These are phyloP conservation scores for Scrobipalpa atriplicella DNA, from an alignment of 2,888 invertebrate genomes.

Conservation along the genomic window DNA sequence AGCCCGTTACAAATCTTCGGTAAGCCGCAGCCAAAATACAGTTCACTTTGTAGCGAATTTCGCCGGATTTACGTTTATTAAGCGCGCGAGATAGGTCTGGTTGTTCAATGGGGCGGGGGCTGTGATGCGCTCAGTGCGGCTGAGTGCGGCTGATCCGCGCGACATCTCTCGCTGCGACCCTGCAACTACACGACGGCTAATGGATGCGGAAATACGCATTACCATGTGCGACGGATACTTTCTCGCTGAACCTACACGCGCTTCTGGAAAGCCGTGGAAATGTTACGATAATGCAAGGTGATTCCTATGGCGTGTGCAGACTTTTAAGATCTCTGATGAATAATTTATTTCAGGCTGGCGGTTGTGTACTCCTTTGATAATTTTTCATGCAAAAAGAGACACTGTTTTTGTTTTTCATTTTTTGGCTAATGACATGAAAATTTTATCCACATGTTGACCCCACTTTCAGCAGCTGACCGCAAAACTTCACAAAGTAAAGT, in stretches of 20 bases:
- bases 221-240: background rate
- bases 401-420: too few species aligned
- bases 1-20: conserved; percentile 70
- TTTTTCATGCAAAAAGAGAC: too few species aligned
- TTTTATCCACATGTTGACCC: background rate
- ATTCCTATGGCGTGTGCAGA: too few species aligned
- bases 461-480: background rate
- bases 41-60: conserved; percentile 59
- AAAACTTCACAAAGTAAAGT: background rate
- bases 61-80: conserved; percentile 68
- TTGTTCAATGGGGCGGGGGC: conserved; percentile 27
- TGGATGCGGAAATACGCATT: conserved; percentile 12
- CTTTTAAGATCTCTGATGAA: too few species aligned
- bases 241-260: background rate
- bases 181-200: background rate
- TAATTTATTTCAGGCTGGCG: too few species aligned
- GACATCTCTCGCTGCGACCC: background rate
- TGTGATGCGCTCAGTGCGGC: background rate
- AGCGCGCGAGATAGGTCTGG: conserved; percentile 50
- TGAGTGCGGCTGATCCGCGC: conserved; percentile 4
- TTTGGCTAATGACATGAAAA: too few species aligned
- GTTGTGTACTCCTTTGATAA: too few species aligned
- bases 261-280: too few species aligned
- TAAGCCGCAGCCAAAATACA: conserved; percentile 67
- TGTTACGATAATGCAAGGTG: too few species aligned